A percentile compares a stretch with the other conserved stretches of the same genome.
These are phyloP conservation scores for Idaea biselata DNA, from an alignment of 2,888 invertebrate species.

Conservation along the genomic window DNA sequence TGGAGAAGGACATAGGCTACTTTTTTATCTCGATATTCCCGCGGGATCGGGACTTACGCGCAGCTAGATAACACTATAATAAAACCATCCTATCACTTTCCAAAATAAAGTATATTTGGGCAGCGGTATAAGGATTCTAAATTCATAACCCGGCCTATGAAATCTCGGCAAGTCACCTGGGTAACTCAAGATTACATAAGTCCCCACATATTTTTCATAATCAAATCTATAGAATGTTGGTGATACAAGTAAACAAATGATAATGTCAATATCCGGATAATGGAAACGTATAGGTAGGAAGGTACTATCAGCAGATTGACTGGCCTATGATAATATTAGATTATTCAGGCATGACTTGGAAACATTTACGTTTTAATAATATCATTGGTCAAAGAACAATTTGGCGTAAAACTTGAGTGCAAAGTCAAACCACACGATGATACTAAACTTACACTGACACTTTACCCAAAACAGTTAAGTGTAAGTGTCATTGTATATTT, in stretches of 20 bases:
- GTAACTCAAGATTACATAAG: neutral
- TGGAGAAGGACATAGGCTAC: no score
- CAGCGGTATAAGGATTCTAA: no score
- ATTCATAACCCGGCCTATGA: no score
- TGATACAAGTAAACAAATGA: neutral
- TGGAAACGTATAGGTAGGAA: neutral
- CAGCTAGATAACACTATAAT: no score
- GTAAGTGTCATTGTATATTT: no score
- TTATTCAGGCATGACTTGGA: neutral
- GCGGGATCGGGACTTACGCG: no score
- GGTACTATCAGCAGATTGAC: neutral
- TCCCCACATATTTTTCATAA: neutral
- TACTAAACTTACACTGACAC: no score
- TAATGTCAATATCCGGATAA: neutral
- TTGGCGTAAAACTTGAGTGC: neutral
- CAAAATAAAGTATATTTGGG: no score
- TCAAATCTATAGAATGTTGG: neutral
- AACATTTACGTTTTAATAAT: neutral
- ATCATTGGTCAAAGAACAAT: neutral
- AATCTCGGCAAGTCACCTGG: neutral
- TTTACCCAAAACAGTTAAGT: no score
- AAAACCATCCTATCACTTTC: no score
- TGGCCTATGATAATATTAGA: neutral
- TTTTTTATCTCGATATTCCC: no score
- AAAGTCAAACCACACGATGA: no score